These are phyloP conservation scores for Caenorhabditis uteleia DNA, from an alignment of 2,888 invertebrate genomes.

Conservation along the genomic window DNA sequence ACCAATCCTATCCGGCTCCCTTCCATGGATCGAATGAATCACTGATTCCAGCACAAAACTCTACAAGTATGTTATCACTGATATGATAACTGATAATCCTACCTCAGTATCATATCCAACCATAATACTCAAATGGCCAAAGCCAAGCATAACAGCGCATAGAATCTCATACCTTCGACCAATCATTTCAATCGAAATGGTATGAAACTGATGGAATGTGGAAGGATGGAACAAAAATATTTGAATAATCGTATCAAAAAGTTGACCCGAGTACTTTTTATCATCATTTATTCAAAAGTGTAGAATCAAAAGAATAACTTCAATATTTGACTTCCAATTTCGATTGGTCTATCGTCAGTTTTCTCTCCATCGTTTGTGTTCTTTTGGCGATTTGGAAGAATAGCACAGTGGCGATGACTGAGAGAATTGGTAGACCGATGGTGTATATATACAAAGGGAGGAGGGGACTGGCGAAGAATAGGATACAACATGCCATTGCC, in stretches of 20 bases:
- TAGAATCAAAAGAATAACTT: too few relatives aligned
- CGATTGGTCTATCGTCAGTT: constrained; percentile 21
- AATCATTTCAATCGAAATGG: too few relatives aligned
- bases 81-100: not conserved
- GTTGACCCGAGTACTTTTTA: too few relatives aligned
- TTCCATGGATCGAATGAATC: constrained; percentile 52
- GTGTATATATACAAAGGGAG: constrained; percentile 34
- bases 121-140: constrained; percentile 53
- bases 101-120: constrained; percentile 41
- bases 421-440: constrained; percentile 12
- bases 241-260: too few relatives aligned
- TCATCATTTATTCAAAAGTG: too few relatives aligned
- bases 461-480: constrained; percentile 37
- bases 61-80: constrained; percentile 13
- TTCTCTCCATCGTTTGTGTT: constrained; percentile 38
- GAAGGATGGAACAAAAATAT: too few relatives aligned
- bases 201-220: too few relatives aligned
- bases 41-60: constrained; percentile 52
- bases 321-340: too few relatives aligned
- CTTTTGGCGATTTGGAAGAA: constrained; percentile 30
- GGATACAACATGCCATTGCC: constrained; percentile 16
- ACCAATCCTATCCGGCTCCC: constrained; percentile 40
- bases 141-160: constrained; percentile 45
- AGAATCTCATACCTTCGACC: constrained; percentile 38
- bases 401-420: constrained; percentile 13